These are phyloP conservation scores for Diloba caeruleocephala DNA, from an alignment of 2,888 invertebrate species.

Conservation along the genomic window DNA sequence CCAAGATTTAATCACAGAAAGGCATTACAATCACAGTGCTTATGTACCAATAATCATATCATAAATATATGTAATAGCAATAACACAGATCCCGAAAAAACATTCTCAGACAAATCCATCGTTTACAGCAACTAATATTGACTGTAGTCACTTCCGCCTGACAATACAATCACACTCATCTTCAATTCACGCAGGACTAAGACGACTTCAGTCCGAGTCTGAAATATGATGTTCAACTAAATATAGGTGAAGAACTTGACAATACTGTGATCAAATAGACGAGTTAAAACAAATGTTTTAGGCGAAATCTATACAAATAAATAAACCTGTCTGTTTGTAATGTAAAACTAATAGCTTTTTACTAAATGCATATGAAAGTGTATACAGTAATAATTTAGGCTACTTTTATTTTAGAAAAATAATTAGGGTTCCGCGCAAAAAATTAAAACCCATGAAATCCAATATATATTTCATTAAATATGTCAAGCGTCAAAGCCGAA, in stretches of 20 bases:
- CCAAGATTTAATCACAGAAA: slow-evolving; percentile 67
- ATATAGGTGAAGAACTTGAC: background rate
- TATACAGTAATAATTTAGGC: too few species aligned
- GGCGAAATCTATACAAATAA: too few species aligned
- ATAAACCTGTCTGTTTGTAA: too few species aligned
- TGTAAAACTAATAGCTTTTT: too few species aligned
- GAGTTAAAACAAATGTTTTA: too few species aligned
- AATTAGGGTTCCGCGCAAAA: too few species aligned
- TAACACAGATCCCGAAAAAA: slow-evolving; percentile 21
- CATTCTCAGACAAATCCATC: slow-evolving; percentile 9
- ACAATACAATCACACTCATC: slow-evolving; percentile 4
- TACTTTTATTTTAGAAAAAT: too few species aligned
- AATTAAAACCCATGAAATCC: too few species aligned
- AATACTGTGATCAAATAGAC: too few species aligned
- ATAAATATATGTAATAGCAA: slow-evolving; percentile 10
- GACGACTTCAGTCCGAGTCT: slow-evolving; percentile 23
- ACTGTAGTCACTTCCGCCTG: background rate
- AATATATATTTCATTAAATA: too few species aligned
- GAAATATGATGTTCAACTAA: slow-evolving; percentile 29
- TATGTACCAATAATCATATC: slow-evolving; percentile 38
- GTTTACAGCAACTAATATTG: background rate
- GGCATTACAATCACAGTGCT: slow-evolving; percentile 66
- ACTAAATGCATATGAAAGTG: too few species aligned
- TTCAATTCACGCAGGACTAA: slow-evolving; percentile 5
- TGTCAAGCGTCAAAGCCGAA: too few species aligned